Base-by-base conservation (phyloP, 2,888 invertebrate genomes). In the Lithodes maja region DNA sequence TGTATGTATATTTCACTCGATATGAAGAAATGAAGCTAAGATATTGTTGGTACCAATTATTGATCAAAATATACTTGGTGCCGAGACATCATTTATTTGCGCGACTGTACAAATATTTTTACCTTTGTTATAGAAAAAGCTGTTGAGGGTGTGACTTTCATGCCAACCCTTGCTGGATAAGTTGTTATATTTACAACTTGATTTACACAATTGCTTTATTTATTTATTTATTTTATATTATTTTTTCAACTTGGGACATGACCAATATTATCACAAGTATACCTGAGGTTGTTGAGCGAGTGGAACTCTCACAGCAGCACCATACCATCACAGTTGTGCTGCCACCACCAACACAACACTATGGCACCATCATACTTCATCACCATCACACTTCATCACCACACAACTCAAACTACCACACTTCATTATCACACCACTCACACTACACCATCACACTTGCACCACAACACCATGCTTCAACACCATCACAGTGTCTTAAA, bases 271-370 rank as follows among this genome's bases (percentile, higher is more conserved):
- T 82, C 81, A 82, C 81, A 82, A 68, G 68, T 82, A 68, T 61
- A 68, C 81, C 81, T 82, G 81, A 82, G 68, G 33, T 49, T 68
- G 81, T 82, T 82, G 68, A 82, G 68, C 50, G n/a, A 68, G 49
- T 50, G 9, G 49, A 49, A 68, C 81, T 7, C 9, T 68, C 61
- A 68, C 68, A 82, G 5, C n/a, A 79, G 68, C 33, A 49, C 49
- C 68, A 53, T 68, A 49, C 50, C 33, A 3, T 77, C 49, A 33
- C 33, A 33, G 33, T 33, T 33, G 33, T 33, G 33, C 33, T 33
- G 33, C 33, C 33, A 33, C 33, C 7, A 80, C 55, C 80, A 80
- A 53, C 53, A 9, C 80, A 80, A 1, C 53, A 80, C 55, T 3
- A 17, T 61, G 68, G 68, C 15, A 71, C 17, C 2, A 12, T 5